A percentile compares a stretch with the other conserved stretches of the same genome.
These are phyloP conservation scores for Pantherophis alleghaniensis DNA, from an alignment of 2,797 vertebrate genomes.

Conservation along the genomic window DNA sequence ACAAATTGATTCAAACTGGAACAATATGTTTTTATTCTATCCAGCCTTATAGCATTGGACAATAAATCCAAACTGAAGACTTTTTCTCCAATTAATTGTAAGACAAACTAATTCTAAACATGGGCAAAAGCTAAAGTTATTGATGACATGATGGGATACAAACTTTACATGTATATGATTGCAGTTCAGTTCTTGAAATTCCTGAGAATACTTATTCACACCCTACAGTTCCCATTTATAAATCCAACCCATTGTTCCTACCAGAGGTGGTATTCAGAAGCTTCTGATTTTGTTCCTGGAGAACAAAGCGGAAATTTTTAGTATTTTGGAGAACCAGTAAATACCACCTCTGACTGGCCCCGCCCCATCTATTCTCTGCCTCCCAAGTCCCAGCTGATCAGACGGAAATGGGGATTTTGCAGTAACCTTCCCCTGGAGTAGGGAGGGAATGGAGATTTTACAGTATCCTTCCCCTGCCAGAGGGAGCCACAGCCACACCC, in stretches of 20 bases:
- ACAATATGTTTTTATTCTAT: conserved; percentile 11
- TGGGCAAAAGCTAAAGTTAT: background rate
- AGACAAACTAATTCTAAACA: background rate
- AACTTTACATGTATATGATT: background rate
- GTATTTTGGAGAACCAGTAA: no score
- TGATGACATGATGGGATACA: background rate
- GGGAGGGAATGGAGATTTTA: no score
- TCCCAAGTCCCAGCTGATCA: no score
- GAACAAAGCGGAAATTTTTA: no score
- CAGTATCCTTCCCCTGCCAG: no score
- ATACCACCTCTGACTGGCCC: no score
- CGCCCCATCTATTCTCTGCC: no score
- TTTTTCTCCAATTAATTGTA: conserved; percentile 3
- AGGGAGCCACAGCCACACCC: no score
- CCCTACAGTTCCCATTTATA: background rate
- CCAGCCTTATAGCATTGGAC: background rate
- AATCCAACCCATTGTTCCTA: background rate
- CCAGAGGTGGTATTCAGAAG: no score
- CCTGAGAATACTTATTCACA: background rate
- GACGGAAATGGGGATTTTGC: no score
- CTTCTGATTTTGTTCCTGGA: no score
- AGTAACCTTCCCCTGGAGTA: no score
- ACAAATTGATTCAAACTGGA: conserved; percentile 14
- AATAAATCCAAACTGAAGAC: conserved; percentile 10
- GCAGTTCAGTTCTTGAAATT: background rate